Percentiles rank a stretch among this genome's conserved stretches.
phyloP scores from a whole-genome alignment of 2,797 vertebrate species.

The Manis pentadactyla region DNA sequence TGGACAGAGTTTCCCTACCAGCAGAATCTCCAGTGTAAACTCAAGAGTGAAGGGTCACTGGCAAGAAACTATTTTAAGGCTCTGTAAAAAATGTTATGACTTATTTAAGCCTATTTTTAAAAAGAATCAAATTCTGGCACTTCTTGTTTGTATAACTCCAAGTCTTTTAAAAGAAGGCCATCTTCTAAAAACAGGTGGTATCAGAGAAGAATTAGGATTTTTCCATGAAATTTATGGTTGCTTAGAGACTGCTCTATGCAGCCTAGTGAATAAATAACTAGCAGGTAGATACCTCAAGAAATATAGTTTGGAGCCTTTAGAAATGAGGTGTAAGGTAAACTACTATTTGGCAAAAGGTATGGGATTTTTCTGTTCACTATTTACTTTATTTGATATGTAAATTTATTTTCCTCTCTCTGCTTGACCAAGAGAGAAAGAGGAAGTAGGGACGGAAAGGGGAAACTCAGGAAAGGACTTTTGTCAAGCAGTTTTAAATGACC shows the following conservation, averaged over 20 bases:
- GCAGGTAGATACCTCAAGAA: not conserved
- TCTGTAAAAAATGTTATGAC: not conserved
- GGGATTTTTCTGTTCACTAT: not conserved
- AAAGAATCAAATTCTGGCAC: constrained; percentile 16
- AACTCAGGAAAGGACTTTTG: not conserved
- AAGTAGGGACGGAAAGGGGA: not conserved
- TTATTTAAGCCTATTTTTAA: constrained; percentile 54
- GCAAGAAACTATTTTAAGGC: not conserved
- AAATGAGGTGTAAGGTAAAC: constrained; percentile 12
- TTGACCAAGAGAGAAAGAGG: not conserved
- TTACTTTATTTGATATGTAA: constrained; percentile 27
- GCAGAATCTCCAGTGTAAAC: not conserved
- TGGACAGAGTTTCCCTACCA: not conserved
- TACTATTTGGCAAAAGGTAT: not conserved
- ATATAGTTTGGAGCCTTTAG: not conserved
- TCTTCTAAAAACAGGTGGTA: constrained; percentile 33
- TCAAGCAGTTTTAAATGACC: not conserved
- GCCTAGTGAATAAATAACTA: not conserved
- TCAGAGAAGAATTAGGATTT: not conserved
- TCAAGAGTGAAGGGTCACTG: not conserved
- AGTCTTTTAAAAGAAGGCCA: constrained; percentile 44
- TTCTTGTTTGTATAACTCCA: constrained; percentile 5
- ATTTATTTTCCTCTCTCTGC: constrained; percentile 21
- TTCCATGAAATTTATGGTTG: not conserved
- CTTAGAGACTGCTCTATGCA: not conserved